phyloP scores from a whole-genome alignment of 2,797 vertebrate genomes.

The Staurois parvus region DNA sequence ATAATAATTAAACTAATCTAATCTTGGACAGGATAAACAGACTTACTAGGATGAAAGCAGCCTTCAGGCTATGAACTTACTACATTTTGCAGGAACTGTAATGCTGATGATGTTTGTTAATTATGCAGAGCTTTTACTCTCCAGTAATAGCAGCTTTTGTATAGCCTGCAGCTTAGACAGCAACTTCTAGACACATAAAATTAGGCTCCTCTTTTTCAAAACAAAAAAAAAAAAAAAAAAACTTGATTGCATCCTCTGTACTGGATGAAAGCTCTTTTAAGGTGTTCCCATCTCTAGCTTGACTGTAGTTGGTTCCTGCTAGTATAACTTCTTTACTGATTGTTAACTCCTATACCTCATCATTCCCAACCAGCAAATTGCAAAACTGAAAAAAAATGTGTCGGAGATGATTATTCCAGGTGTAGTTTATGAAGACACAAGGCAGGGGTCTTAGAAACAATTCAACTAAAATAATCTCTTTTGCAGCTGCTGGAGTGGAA shows the following conservation, averaged over 20 bases:
- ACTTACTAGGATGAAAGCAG: slow-evolving; percentile 91
- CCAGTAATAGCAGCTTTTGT: slow-evolving; percentile 90
- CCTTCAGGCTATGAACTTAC: slow-evolving; percentile 93
- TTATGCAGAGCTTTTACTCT: slow-evolving; percentile 92
- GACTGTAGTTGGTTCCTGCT: slow-evolving; percentile 79
- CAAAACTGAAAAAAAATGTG: background rate
- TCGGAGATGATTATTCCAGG: no score
- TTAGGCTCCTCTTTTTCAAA: slow-evolving; percentile 82
- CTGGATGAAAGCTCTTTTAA: slow-evolving; percentile 85
- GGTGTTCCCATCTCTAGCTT: slow-evolving; percentile 77
- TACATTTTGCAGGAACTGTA: slow-evolving; percentile 90
- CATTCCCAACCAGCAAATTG: background rate
- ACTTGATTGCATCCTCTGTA: slow-evolving; percentile 80
- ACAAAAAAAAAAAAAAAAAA: slow-evolving; percentile 73
- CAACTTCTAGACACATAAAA: slow-evolving; percentile 88
- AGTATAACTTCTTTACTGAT: background rate
- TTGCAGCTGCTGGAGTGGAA: no score
- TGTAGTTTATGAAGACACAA: no score
- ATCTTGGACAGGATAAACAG: slow-evolving; percentile 99
- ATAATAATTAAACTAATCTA: slow-evolving; percentile 99
- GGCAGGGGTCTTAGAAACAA: no score
- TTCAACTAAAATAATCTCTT: no score
- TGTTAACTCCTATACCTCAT: background rate
- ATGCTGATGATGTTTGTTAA: slow-evolving; percentile 98
- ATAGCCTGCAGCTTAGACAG: slow-evolving; percentile 93